A percentile compares a stretch with the other conserved stretches of the same genome.
These are phyloP conservation scores for Zaprionus taronus DNA, from an alignment of 1,140 invertebrate genomes.

Conservation along the genomic window DNA sequence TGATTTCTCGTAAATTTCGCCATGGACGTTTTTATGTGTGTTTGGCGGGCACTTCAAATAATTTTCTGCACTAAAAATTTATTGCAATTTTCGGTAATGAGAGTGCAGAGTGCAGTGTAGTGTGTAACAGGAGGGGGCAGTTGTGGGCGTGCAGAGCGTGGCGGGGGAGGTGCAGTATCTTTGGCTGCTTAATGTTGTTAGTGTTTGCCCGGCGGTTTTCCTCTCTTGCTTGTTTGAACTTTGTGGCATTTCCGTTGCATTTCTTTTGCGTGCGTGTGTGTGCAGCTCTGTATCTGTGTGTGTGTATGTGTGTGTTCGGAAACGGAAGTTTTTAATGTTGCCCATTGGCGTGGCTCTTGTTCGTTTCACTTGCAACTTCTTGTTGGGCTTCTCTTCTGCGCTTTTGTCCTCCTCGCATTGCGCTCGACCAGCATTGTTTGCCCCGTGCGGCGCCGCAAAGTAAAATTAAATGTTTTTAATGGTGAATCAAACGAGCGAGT, in stretches of 20 bases:
- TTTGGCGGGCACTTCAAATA: constrained; percentile 77
- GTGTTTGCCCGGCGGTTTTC: constrained; percentile 74
- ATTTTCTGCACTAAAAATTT: constrained; percentile 78
- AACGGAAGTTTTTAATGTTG: constrained; percentile 83
- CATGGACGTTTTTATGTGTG: constrained; percentile 79
- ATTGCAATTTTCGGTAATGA: constrained; percentile 82
- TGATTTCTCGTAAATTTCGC: constrained; percentile 70
- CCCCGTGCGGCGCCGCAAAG: constrained; percentile 30
- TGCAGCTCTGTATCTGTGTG: background rate
- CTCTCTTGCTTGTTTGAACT: constrained; percentile 74
- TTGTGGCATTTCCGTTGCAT: constrained; percentile 80
- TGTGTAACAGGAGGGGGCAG: background rate
- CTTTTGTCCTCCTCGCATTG: background rate
- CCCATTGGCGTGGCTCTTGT: constrained; percentile 55
- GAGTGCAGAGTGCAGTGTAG: constrained; percentile 56
- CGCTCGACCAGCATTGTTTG: constrained; percentile 59
- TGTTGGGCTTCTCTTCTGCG: background rate
- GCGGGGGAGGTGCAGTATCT: constrained; percentile 19
- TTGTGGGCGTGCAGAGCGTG: background rate
- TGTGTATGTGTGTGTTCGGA: constrained; percentile 59
- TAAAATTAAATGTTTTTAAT: constrained; percentile 74
- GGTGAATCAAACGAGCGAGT: constrained; percentile 39
- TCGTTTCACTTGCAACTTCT: constrained; percentile 13
- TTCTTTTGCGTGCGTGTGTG: constrained; percentile 56
- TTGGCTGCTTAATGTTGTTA: constrained; percentile 70